A percentile compares a stretch with the other conserved stretches of the same genome.
Conservation (phyloP, 2,888 invertebrate genomes). For the Nemapogon koenigi region DNA sequence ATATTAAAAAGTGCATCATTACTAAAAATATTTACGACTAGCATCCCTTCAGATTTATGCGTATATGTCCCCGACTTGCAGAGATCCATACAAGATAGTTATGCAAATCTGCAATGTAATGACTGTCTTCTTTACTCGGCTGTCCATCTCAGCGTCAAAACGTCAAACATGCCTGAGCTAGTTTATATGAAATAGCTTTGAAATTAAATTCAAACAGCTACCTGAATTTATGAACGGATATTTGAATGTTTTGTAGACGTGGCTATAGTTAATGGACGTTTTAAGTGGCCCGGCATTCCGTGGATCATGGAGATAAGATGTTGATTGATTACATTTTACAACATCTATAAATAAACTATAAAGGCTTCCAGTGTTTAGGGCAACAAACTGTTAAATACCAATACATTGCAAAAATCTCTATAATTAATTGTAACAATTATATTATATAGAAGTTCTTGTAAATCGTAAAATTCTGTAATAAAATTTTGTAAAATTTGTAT, state of each 20-base stretch:
- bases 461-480: too few species aligned
- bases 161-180: constrained; percentile 1
- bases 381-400: too few species aligned
- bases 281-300: too few species aligned
- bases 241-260: not conserved
- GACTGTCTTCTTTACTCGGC: constrained; percentile 22
- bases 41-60: constrained; percentile 2
- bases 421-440: too few species aligned
- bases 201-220: constrained; percentile 7
- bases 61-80: not conserved
- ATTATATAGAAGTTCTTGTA: too few species aligned
- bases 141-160: constrained; percentile 6
- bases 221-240: constrained; percentile 3
- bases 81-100: constrained; percentile 13
- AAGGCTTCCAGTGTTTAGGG: too few species aligned
- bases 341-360: too few species aligned
- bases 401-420: too few species aligned
- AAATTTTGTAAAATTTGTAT: too few species aligned
- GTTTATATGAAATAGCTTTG: constrained; percentile 5
- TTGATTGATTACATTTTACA: too few species aligned
- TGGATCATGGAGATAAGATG: too few species aligned
- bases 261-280: too few species aligned
- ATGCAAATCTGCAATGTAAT: constrained; percentile 24
- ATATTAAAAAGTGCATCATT: constrained; percentile 4
- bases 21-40: constrained; percentile 13